These are phyloP conservation scores for Timandra comae DNA, from an alignment of 2,888 invertebrate genomes.

Conservation along the genomic window DNA sequence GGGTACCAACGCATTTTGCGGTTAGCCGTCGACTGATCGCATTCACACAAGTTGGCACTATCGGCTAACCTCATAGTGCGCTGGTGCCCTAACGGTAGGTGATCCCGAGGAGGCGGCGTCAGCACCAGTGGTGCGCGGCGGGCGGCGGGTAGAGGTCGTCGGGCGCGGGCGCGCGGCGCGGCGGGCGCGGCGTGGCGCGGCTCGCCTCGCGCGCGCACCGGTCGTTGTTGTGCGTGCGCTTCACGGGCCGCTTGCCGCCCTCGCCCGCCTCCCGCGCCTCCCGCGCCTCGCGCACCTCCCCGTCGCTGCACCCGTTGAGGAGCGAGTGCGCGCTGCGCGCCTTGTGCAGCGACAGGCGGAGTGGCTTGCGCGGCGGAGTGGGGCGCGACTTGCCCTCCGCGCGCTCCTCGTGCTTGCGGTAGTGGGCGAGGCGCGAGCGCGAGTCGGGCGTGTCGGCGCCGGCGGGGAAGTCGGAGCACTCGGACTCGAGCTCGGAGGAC, in stretches of 20 bases:
- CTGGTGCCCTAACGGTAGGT: too few species aligned
- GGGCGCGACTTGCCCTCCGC: conserved; percentile 79
- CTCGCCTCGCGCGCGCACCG: conserved; percentile 44
- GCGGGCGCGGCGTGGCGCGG: conserved; percentile 59
- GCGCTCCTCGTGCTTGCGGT: conserved; percentile 54
- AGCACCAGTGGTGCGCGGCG: conserved; percentile 29
- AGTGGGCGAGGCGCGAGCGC: conserved; percentile 56
- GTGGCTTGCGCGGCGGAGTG: conserved; percentile 90
- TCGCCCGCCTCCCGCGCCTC: conserved; percentile 34
- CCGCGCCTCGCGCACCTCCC: conserved; percentile 63
- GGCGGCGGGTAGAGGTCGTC: conserved; percentile 57
- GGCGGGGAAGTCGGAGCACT: conserved; percentile 75
- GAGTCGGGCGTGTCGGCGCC: conserved; percentile 71
- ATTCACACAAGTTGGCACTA: too few species aligned
- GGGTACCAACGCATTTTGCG: too few species aligned
- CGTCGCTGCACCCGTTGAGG: conserved; percentile 56
- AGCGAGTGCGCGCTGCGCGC: conserved; percentile 89
- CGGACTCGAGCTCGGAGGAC: conserved; percentile 87
- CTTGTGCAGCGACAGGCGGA: conserved; percentile 87
- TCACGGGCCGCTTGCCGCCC: conserved; percentile 75
- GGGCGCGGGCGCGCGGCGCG: conserved; percentile 44
- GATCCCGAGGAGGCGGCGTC: neutral
- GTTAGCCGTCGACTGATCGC: too few species aligned
- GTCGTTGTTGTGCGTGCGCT: conserved; percentile 72
- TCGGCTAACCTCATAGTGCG: too few species aligned